These are phyloP conservation scores for Muricea muricata DNA, from an alignment of 92 coral and sea anemone species.

Conservation along the genomic window DNA sequence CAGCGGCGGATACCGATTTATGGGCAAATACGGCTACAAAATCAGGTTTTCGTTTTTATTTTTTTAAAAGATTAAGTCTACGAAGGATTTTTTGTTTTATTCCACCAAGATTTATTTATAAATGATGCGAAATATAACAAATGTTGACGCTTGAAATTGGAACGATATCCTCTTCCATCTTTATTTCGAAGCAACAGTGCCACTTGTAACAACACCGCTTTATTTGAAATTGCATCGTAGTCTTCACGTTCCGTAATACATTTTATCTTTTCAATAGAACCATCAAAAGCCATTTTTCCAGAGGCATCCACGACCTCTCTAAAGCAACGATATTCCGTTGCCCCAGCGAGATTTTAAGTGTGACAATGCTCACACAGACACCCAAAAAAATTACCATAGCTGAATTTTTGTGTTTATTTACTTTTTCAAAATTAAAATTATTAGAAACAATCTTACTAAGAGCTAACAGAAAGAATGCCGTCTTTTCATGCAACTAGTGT, in stretches of 20 bases:
- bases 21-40: too few species aligned
- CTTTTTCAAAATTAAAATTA: neutral
- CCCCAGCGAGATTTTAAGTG: neutral
- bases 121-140: too few species aligned
- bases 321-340: neutral
- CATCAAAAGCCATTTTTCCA: constrained; percentile 4
- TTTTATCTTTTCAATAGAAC: neutral
- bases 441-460: neutral
- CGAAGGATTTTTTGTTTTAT: too few species aligned
- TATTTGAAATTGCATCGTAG: neutral
- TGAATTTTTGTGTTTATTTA: neutral
- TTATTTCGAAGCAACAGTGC: neutral
- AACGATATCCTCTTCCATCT: neutral
- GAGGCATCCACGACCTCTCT: neutral
- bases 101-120: too few species aligned
- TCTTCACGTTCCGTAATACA: constrained; percentile 1
- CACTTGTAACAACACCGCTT: neutral
- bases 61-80: neutral
- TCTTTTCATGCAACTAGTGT: neutral
- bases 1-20: too few species aligned
- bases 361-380: neutral
- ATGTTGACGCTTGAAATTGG: too few species aligned
- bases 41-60: too few species aligned
- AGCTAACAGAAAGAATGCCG: neutral
- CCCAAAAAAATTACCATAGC: neutral